Base-by-base conservation (phyloP, 2,888 invertebrate species). In the Dasypogon diadema region DNA sequence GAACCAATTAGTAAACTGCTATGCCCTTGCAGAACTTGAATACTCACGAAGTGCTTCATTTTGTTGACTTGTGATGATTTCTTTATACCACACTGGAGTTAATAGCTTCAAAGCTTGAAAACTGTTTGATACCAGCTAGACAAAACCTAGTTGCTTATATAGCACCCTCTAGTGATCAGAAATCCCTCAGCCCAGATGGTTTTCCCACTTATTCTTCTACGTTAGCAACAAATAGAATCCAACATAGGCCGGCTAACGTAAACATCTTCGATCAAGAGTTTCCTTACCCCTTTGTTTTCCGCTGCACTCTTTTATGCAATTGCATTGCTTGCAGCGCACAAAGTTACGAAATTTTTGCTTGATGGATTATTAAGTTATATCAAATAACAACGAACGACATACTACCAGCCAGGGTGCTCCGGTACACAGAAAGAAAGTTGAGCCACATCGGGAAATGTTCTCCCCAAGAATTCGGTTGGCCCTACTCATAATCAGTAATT, bases 31-130 rank as follows among this genome's bases (percentile, higher is more conserved):
- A 6, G 2, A 42, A 42, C 2, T 6, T 12, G n/a, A 21, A 4
- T 42, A 73, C 72, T 73, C 16, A 73, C 72, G 34, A 73, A 24
- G 16, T 72, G 55, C 16, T 72, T 72, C 72, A 37, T 72, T 37
- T 56, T 73, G 16, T 21, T 21, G 21, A n/a, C 48, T 68, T n/a
- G 14, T 68, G 10, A 10, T 34, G 42, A 24, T 42, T 10, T 37
- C 3, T 56, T 42, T 56, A 12, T n/a, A 21, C 42, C 18, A n/a
- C n/a, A n/a, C 42, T 55, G 16, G 21, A 56, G 12, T 54, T 24
- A 37, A 37, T 24, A 56, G 24, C 37, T 34, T 54, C n/a, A 37
- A n/a, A 56, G 56, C 14, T 22, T 73, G 14, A 54, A 56, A 56
- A 51, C 56, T 37, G 72, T 73, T 73, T 73, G 72, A 56, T 73